Conservation (phyloP, 2,113 vertebrate species). For the Neolamprologus brichardi region DNA sequence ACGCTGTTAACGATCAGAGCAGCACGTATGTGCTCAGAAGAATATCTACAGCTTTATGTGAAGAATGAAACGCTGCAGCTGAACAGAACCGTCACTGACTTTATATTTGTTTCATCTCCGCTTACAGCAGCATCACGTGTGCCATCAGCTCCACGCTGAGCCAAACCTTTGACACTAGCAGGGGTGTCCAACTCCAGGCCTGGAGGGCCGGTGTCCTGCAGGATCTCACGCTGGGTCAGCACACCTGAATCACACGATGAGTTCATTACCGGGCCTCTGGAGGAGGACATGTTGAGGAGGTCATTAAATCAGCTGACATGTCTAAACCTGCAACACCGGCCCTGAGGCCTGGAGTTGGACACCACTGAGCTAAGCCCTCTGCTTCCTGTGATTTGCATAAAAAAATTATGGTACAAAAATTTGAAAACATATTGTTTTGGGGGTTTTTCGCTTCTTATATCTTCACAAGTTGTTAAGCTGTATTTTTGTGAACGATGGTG, state of each 20-base stretch:
- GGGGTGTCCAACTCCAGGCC: background rate
- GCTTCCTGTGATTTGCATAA: background rate
- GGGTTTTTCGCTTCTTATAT: fast-evolving
- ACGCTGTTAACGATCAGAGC: background rate
- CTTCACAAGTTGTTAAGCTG: background rate
- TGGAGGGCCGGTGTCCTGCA: background rate
- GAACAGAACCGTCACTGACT: background rate
- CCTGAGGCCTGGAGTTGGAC: background rate
- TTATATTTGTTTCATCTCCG: background rate
- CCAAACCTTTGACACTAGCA: background rate
- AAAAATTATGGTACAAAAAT: background rate
- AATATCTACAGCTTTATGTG: background rate
- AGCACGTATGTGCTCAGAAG: background rate
- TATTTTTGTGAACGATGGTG: background rate
- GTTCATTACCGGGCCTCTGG: background rate
- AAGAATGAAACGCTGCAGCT: background rate
- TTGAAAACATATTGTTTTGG: background rate
- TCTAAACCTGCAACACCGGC: background rate
- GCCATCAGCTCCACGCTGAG: background rate
- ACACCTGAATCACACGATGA: background rate
- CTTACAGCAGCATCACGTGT: background rate
- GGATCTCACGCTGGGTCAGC: background rate
- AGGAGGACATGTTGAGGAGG: background rate
- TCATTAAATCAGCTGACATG: background rate
- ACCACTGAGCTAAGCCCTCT: background rate